Percentiles rank a stretch among this genome's conserved stretches.
Conservation (phyloP, 2,888 invertebrate genomes). For the Galerucella pusilla region DNA sequence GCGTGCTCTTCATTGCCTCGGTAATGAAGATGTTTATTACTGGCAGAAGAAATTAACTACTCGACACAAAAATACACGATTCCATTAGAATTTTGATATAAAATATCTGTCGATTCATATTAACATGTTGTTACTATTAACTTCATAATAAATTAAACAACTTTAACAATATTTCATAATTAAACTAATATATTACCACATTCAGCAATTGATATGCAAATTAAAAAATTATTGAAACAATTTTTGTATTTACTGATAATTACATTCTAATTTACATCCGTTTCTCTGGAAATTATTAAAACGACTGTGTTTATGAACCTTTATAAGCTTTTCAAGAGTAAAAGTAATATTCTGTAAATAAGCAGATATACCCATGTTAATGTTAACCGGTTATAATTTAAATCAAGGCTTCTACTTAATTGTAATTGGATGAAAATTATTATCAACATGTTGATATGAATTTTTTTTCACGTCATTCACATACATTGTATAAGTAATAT, state of each 20-base stretch:
- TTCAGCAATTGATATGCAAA: conserved; percentile 47
- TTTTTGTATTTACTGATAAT: conserved; percentile 58
- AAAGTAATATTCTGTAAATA: conserved; percentile 2
- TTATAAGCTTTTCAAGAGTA: background rate
- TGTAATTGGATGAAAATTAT: background rate
- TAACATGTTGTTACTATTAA: background rate
- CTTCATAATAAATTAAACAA: no score
- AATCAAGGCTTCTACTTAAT: background rate
- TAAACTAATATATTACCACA: no score
- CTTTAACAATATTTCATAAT: no score
- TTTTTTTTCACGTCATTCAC: background rate
- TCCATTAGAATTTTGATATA: no score
- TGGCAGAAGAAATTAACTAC: no score
- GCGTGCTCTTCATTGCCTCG: no score
- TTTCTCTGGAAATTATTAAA: conserved; percentile 58
- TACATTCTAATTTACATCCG: conserved; percentile 57
- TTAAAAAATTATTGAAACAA: conserved; percentile 61
- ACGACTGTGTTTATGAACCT: conserved; percentile 56
- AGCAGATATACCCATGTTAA: background rate
- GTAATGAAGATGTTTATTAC: no score
- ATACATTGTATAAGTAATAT: background rate
- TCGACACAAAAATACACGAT: no score
- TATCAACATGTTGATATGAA: background rate
- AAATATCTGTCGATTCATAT: background rate
- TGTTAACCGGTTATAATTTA: background rate